phyloP scores from a whole-genome alignment of 1,140 invertebrate species.

The Drosophila sulfurigaster region DNA sequence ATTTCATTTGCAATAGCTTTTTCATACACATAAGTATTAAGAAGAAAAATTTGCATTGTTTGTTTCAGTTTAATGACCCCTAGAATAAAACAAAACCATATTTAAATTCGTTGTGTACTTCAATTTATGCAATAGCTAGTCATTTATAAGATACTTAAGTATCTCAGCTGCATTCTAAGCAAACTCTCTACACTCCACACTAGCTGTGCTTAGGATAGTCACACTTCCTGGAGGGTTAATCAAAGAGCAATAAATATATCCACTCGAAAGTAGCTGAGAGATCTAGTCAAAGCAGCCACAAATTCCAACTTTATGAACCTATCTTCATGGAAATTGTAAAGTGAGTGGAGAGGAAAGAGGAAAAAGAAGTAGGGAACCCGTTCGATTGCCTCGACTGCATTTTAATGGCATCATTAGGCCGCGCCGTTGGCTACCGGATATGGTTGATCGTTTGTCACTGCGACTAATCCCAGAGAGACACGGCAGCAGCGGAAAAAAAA shows the following conservation, averaged over 20 bases:
- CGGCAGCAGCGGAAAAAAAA: slow-evolving; percentile 1
- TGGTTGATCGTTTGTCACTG: slow-evolving; percentile 80
- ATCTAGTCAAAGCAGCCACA: neutral
- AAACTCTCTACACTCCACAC: neutral
- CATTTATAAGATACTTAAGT: neutral
- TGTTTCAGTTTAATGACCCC: too few relatives aligned
- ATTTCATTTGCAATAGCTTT: too few relatives aligned
- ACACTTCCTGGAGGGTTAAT: slow-evolving; percentile 4
- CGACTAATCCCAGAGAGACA: slow-evolving; percentile 44
- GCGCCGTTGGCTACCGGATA: slow-evolving; percentile 74
- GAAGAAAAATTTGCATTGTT: too few relatives aligned
- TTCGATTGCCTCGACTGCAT: slow-evolving; percentile 58
- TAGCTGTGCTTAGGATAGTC: neutral
- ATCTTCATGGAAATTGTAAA: neutral
- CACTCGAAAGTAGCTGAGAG: neutral
- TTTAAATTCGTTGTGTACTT: neutral
- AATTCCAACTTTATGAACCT: slow-evolving; percentile 3
- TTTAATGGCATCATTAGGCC: slow-evolving; percentile 80
- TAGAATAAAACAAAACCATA: too few relatives aligned
- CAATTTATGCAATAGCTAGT: neutral
- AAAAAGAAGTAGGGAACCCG: slow-evolving; percentile 8
- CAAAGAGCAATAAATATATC: slow-evolving; percentile 4
- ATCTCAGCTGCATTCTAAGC: neutral
- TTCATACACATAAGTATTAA: too few relatives aligned
- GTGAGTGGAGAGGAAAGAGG: neutral